phyloP scores from a whole-genome alignment of 2,888 invertebrate species.

The Rhopalosiphum nymphaeae region DNA sequence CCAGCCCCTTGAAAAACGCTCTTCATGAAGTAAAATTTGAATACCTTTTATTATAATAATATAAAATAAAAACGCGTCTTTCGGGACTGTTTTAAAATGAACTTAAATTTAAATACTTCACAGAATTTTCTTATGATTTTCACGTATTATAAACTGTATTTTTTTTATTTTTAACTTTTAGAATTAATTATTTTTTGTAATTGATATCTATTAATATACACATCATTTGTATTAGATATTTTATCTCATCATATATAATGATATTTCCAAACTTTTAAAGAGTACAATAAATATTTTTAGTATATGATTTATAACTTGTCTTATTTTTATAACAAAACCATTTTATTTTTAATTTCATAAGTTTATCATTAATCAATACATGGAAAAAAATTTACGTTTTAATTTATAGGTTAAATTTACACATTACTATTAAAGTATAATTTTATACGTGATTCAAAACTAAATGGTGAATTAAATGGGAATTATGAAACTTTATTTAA shows the following conservation, averaged over 20 bases:
- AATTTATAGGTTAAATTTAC: background rate
- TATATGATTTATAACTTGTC: background rate
- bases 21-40: too few species aligned
- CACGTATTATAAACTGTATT: background rate
- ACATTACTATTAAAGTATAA: background rate
- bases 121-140: background rate
- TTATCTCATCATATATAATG: background rate
- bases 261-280: background rate
- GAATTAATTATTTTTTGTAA: background rate
- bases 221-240: background rate
- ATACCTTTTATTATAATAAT: too few species aligned
- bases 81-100: background rate
- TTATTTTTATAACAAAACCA: background rate
- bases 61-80: background rate
- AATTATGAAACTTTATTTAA: background rate
- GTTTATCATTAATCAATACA: background rate
- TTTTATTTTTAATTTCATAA: background rate
- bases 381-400: background rate
- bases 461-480: background rate
- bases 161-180: background rate
- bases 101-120: background rate
- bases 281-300: background rate
- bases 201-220: background rate
- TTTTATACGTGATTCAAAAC: background rate
- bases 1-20: too few species aligned